phyloP scores from a whole-genome alignment of 2,113 vertebrate species.

The Zapornia atra region DNA sequence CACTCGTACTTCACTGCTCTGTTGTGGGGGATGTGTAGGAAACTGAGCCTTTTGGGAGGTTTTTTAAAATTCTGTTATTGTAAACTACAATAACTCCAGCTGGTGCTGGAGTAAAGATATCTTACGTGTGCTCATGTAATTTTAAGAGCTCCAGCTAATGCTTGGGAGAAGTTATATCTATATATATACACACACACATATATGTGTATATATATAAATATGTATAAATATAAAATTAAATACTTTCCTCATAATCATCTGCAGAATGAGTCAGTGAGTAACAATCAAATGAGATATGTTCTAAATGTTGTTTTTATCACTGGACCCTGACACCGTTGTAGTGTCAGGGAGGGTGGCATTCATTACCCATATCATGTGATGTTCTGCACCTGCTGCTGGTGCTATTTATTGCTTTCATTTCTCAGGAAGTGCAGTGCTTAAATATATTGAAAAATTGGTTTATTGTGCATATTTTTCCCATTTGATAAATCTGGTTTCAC shows the following conservation, averaged over 20 bases:
- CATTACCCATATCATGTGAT: neutral
- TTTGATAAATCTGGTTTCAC: neutral
- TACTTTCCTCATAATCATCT: neutral
- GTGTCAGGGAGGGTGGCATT: neutral
- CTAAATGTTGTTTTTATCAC: neutral
- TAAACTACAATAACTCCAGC: neutral
- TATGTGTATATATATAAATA: neutral
- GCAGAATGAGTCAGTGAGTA: neutral
- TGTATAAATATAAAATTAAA: neutral
- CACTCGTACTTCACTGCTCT: neutral
- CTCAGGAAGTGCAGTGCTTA: neutral
- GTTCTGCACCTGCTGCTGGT: neutral
- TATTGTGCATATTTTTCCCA: neutral
- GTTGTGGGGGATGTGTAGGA: neutral
- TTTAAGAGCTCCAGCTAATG: neutral
- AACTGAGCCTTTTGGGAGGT: neutral
- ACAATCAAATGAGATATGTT: neutral
- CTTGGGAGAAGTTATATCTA: neutral
- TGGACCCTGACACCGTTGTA: neutral
- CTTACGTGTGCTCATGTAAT: neutral
- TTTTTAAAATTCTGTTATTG: neutral
- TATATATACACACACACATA: neutral
- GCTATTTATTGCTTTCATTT: neutral
- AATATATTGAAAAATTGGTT: neutral
- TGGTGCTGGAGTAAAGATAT: neutral